These are phyloP conservation scores for Chauna torquata DNA, from an alignment of 2,113 vertebrate species.

Conservation along the genomic window DNA sequence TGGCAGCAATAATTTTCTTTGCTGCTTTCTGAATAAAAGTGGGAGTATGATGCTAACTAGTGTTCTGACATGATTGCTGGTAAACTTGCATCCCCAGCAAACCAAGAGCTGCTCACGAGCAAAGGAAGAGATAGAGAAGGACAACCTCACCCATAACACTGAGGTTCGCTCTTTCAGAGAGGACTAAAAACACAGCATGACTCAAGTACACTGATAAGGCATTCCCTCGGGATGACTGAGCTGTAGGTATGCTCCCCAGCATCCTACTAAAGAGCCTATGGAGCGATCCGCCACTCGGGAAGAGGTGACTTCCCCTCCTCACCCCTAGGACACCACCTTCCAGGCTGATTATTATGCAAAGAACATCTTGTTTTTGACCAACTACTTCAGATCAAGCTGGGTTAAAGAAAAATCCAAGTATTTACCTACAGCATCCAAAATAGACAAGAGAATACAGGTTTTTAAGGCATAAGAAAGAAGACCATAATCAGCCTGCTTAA, in stretches of 20 bases:
- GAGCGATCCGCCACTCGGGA: fast-evolving
- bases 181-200: neutral
- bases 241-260: neutral
- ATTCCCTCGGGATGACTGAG: neutral
- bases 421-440: neutral
- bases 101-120: neutral
- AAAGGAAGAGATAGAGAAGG: neutral
- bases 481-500: neutral
- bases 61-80: neutral
- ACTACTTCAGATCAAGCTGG: neutral
- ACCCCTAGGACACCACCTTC: neutral
- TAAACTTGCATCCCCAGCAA: neutral
- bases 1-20: neutral
- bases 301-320: neutral
- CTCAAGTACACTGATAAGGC: fast-evolving
- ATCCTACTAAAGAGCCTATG: neutral
- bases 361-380: neutral
- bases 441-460: neutral
- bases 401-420: neutral
- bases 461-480: neutral
- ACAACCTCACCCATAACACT: neutral
- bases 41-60: neutral
- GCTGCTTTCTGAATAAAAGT: neutral
- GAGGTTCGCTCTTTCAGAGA: neutral
- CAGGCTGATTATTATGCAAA: neutral